Percentiles rank a stretch among this genome's conserved stretches.
phyloP scores from a whole-genome alignment of 2,113 vertebrate genomes.

The Tachuris rubrigastra region DNA sequence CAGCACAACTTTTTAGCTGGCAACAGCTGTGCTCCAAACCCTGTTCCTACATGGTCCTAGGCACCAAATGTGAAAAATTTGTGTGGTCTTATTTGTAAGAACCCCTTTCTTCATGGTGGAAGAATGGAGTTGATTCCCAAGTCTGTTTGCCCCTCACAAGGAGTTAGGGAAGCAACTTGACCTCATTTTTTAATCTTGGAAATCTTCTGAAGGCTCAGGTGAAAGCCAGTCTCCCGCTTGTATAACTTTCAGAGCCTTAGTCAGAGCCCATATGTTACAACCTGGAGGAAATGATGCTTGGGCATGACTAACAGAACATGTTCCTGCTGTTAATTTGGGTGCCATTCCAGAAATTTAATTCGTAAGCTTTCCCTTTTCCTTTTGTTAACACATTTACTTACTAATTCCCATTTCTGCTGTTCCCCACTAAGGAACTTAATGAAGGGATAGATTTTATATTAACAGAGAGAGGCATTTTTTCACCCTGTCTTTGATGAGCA shows the following conservation, averaged over 20 bases:
- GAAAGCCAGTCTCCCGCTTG: background rate
- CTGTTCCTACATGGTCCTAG: background rate
- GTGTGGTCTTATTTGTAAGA: background rate
- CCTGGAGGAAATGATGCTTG: constrained; percentile 34
- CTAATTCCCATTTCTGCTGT: background rate
- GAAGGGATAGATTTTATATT: background rate
- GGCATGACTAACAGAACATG: constrained; percentile 42
- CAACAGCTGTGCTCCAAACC: background rate
- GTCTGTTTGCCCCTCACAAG: background rate
- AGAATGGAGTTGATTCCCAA: background rate
- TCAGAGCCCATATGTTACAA: constrained; percentile 54
- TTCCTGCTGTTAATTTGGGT: constrained; percentile 51
- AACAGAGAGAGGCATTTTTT: background rate
- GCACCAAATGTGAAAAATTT: background rate
- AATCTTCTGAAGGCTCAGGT: background rate
- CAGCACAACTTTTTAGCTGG: background rate
- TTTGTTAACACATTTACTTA: constrained; percentile 9
- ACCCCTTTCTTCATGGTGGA: background rate
- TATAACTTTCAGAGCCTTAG: constrained; percentile 1
- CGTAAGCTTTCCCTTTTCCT: background rate
- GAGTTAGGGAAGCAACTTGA: background rate
- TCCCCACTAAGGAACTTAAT: background rate
- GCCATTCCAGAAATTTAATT: constrained; percentile 28
- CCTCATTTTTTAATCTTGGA: background rate
- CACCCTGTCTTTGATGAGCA: accelerated